Evolutionary conservation across 2,113 vertebrate genomes (phyloP).

Genomic region (Todiramphus chloris): DNA sequence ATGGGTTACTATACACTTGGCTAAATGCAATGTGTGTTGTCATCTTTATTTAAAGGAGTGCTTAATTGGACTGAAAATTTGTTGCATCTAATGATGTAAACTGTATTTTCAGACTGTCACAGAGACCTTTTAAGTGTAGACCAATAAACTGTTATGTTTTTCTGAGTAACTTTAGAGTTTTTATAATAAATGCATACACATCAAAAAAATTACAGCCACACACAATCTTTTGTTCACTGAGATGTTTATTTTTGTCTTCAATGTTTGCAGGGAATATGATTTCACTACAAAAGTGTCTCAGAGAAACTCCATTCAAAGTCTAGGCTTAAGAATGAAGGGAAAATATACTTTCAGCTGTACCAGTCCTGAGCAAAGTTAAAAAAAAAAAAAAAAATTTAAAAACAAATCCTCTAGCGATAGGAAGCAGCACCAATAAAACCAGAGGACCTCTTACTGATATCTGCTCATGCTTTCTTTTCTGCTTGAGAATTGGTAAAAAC

Average conservation of each 20-base stretch:
- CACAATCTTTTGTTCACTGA: constrained; percentile 39
- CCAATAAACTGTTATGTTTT: neutral
- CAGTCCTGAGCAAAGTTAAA: constrained; percentile 67
- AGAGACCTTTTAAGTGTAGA: neutral
- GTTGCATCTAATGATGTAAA: neutral
- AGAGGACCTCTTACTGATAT: constrained; percentile 44
- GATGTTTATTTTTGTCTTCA: constrained; percentile 68
- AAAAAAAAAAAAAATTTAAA: neutral
- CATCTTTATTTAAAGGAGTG: neutral
- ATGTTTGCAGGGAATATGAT: constrained; percentile 61
- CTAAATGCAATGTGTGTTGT: neutral
- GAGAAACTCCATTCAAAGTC: constrained; percentile 71
- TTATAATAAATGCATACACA: neutral
- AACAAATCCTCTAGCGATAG: constrained; percentile 43
- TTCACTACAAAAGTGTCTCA: constrained; percentile 70
- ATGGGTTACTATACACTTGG: neutral
- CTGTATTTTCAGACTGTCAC: neutral
- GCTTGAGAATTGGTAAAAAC: constrained; percentile 43
- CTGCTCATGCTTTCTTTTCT: constrained; percentile 44
- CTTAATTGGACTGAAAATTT: neutral
- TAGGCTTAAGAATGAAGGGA: constrained; percentile 66
- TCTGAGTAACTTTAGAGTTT: neutral
- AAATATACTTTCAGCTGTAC: constrained; percentile 70
- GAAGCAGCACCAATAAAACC: constrained; percentile 67
- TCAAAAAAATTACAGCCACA: constrained; percentile 58